These are phyloP conservation scores for Microctonus aethiopoides DNA, from an alignment of 2,888 invertebrate genomes.

Conservation along the genomic window DNA sequence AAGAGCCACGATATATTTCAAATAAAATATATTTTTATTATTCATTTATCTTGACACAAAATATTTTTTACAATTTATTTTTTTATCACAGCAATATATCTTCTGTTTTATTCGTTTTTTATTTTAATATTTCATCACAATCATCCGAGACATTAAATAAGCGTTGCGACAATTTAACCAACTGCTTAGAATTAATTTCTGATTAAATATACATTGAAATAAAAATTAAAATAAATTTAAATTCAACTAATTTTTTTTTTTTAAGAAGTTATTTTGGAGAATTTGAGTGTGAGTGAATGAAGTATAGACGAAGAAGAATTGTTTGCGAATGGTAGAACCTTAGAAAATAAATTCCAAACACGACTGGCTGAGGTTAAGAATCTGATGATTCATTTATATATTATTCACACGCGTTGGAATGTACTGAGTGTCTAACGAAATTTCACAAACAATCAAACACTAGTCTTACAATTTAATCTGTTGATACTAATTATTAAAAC, in stretches of 20 bases:
- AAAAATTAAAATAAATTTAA: neutral
- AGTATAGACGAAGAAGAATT: neutral
- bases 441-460: neutral
- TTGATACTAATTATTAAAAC: neutral
- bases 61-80: too few species aligned
- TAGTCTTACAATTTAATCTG: neutral
- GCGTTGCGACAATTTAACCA: neutral
- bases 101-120: neutral
- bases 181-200: neutral
- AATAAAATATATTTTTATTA: too few species aligned
- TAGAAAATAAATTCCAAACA: neutral
- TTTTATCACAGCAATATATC: neutral
- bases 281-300: too few species aligned
- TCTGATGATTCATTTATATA: neutral
- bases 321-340: too few species aligned
- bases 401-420: neutral
- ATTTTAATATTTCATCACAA: too few species aligned
- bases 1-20: conserved; percentile 1
- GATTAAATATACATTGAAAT: neutral
- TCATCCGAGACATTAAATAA: neutral
- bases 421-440: neutral
- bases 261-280: neutral
- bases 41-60: too few species aligned
- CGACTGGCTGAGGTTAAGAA: neutral
- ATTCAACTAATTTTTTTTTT: neutral